Evolutionary conservation across 1,140 invertebrate genomes (phyloP), one percentile per base, ranked within the genome.

Genomic region (Leptinotarsa texana): DNA sequence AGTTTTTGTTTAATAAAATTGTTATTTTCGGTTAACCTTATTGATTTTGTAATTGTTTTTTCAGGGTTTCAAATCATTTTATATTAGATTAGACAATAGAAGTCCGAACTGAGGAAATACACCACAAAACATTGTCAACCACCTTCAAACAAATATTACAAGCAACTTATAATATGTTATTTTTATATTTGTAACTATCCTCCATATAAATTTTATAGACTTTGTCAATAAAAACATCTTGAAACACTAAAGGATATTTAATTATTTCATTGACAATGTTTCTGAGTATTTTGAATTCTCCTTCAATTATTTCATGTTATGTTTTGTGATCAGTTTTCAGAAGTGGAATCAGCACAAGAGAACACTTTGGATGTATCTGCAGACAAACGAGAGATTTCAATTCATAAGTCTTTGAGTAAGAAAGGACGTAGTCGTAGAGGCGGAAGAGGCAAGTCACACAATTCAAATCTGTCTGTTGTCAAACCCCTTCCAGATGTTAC

Each of bases 311-410:
- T 18, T 18, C n/a, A 8, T 22, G 6, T 18, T 22, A 63, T 13
- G 8, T 18, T 18, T 22, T 63, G 62, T 18, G 62, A 18, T 27
- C 17, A 66, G 22, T 66, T 27, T 66, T 66, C 22, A 66, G 65
- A 66, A 13, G 13, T 27, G 4, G 22, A 17, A 17, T 42, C 65
- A 66, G 11, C 65, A 27, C 51, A 57, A 17, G 87, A 88, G 80
- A 89, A 88, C 0, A 83, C 87, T 49, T 88, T 89, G 73, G 90
- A 92, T 77, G 80, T 85, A 76, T 86, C 88, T 75, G 81, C 84
- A 4, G 89, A 91, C 75, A 92, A 91, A 83, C 87, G 90, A 48
- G 89, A 89, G 84, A 73, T 74, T 18, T 49, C 42, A n/a, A 42
- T 63, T 51, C 87, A 88, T 78, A 80, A 81, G 1, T 75, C 78